Conservation (phyloP, 2,113 vertebrate genomes). For the Gavialis gangeticus region DNA sequence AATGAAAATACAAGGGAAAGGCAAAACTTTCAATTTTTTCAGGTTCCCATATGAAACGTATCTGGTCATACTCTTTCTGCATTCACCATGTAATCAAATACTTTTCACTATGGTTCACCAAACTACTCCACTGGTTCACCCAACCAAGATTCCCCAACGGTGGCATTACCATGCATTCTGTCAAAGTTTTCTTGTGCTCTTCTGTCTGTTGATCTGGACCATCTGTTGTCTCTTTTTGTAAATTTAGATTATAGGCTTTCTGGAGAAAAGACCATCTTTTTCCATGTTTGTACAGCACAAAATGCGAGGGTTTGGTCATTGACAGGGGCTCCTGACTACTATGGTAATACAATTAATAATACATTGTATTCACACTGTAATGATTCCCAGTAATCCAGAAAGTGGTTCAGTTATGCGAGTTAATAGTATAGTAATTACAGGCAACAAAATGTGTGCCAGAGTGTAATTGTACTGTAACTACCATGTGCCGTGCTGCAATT, state of each 20-base stretch:
- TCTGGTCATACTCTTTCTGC: background rate
- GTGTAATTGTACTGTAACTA: background rate
- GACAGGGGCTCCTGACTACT: background rate
- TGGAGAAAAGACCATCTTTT: background rate
- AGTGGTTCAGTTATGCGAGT: conserved; percentile 19
- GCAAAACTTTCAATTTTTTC: background rate
- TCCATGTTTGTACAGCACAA: background rate
- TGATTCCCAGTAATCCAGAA: background rate
- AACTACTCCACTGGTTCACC: background rate
- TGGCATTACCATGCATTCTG: background rate
- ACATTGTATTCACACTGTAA: background rate
- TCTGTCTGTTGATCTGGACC: background rate
- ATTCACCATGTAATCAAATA: background rate
- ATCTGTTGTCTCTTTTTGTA: background rate
- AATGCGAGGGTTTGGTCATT: background rate
- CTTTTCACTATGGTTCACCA: background rate
- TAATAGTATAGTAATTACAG: background rate
- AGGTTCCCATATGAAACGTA: background rate
- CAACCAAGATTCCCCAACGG: background rate
- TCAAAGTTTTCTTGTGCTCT: background rate
- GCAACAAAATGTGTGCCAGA: conserved; percentile 6
- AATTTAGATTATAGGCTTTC: background rate
- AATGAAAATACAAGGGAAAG: background rate
- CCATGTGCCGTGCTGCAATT: conserved; percentile 2
- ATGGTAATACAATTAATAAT: conserved; percentile 5